Evolutionary conservation across 2,888 invertebrate species (phyloP), one percentile per base, ranked within the genome.

Genomic region (Leucophenga maculata): DNA sequence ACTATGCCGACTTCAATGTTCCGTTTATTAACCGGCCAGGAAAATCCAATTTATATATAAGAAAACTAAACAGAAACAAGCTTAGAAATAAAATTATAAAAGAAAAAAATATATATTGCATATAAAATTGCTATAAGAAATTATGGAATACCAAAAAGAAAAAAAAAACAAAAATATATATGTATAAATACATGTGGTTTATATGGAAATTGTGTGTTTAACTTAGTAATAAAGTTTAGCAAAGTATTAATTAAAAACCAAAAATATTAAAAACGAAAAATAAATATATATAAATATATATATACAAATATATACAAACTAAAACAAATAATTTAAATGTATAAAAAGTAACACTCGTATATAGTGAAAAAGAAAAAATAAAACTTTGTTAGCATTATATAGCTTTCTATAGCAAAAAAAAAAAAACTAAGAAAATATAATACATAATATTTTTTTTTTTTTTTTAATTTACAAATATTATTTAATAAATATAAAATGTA

Each of bases 1-100:
- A 99, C 99, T 72, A 99, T 99, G 99, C 99, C 99, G 83, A 99
- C 99, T 78, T 99, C 99, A 77, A 99, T 99, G 97, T 99, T 98
- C 91, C 93, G 99, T 86, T 92, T 99, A 88, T 91, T 99, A 86
- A 99, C 99, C 80, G 99, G 99, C 73, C 99, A 99, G 90, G 99
- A 99, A 91, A 97, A 97, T 89, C 99, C 99, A 80, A 95, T 98
- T 90, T 99, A 98, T 91, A 98, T 99, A 91, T 99, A 94, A 91
- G 76, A 69, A 69, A 65, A 65, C 57, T 55, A 67, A 72, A 55
- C 48, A 67, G 54, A 64, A 48, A 52, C 11, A 59, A 20, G 13
- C 16, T 46, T 48, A 59, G 48, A 18, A 22, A 59, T 22, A 66
- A 52, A 55, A 62, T 67, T 65, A 72, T 48, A 70, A 66, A 64